Base-by-base conservation (phyloP, 1,140 invertebrate genomes). In the Drosophila ficusphila region DNA sequence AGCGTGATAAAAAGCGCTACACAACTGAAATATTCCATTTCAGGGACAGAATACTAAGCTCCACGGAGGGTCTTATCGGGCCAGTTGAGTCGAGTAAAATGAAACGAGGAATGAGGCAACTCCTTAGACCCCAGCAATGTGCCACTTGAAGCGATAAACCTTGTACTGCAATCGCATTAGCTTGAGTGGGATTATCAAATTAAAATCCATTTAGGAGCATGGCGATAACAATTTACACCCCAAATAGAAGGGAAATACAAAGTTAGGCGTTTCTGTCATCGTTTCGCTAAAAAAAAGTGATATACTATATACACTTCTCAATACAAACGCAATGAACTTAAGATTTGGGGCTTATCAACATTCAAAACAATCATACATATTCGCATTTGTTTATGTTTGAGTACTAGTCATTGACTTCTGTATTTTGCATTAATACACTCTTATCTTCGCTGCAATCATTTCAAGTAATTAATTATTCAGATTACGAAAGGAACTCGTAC, bases 181-280 rank as follows among this genome's bases (percentile, higher is more conserved):
- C 42, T 27, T 11, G 38, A 71, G 46, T 71, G 68, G 44, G 44
- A 48, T 31, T 71, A 71, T 71, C 23, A 71, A 71, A 71, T 57
- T 71, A 71, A 71, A 71, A 71, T 67, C 67, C 36, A 71, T 71
- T 71, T 71, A 71, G 44, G 44, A 42, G 31, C 39, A 7, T 23
- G n/a, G 21, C 44, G 68, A 71, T 71, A 51, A 34, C 44, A 29
- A 21, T 27, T 69, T 41, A 33, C 42, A n/a, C 57, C 36, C 23
- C 7, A 33, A 11, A 52, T 27, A 65, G 21, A 33, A 33, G 16
- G 9, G 4, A 34, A 23, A 34, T 8, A 44, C 16, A 38, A 2
- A n/a, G 8, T 9, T 5, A 2, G 16, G 18, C 52, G 23, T 4
- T 38, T 19, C 14, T 7, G 4, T 25, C 44, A 49, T 49, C 25